A percentile compares a stretch with the other conserved stretches of the same genome.
phyloP scores from a whole-genome alignment of 2,888 invertebrate genomes.

The Apocheima hispidaria region DNA sequence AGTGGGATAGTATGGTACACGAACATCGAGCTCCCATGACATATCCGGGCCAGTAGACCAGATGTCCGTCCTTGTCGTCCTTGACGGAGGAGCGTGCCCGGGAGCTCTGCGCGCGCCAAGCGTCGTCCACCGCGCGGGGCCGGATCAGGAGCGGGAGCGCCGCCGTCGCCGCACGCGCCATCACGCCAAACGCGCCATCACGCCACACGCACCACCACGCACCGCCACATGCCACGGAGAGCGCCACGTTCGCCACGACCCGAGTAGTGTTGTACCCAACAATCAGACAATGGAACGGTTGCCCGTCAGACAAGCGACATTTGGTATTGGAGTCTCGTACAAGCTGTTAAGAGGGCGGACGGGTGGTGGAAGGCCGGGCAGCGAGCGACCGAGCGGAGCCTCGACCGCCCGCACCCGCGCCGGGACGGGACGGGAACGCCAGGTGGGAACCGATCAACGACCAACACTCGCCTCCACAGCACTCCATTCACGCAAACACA shows the following conservation, averaged over 20 bases:
- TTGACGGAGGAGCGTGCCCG: constrained; percentile 96
- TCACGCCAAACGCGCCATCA: constrained; percentile 46
- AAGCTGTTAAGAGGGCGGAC: constrained; percentile 83
- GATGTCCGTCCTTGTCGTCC: constrained; percentile 99
- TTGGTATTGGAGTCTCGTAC: constrained; percentile 84
- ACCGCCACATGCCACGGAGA: constrained; percentile 74
- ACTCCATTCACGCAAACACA: constrained; percentile 51
- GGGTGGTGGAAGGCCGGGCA: constrained; percentile 66
- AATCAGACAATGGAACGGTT: constrained; percentile 87
- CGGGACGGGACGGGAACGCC: constrained; percentile 38
- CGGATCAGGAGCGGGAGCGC: constrained; percentile 45
- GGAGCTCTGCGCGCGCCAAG: constrained; percentile 89
- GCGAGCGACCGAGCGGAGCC: constrained; percentile 56
- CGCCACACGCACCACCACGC: constrained; percentile 39
- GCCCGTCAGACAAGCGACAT: constrained; percentile 87
- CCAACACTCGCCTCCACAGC: constrained; percentile 51
- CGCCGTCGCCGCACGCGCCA: constrained; percentile 49
- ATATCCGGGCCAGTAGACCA: constrained; percentile 99
- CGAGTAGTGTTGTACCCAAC: constrained; percentile 87
- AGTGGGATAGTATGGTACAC: constrained; percentile 89
- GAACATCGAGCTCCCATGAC: constrained; percentile 99
- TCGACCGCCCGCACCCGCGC: constrained; percentile 9
- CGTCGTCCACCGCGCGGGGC: constrained; percentile 39
- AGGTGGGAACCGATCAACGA: constrained; percentile 53
- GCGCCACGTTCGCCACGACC: constrained; percentile 85